These are phyloP conservation scores for Leucophenga varia DNA, from an alignment of 1,140 invertebrate species.

Conservation along the genomic window DNA sequence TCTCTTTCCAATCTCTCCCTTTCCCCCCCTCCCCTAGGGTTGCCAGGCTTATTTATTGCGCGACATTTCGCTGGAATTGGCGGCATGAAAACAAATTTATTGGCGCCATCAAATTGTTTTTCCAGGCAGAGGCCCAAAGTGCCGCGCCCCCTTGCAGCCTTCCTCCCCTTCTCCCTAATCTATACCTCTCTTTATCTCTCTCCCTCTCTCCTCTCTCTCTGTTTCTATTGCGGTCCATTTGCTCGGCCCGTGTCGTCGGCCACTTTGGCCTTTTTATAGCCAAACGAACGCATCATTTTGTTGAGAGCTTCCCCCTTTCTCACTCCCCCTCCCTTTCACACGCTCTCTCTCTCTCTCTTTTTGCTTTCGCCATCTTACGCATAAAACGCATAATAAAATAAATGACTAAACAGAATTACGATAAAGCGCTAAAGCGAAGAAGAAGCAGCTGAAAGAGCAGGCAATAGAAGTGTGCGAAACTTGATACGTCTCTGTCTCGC, in stretches of 20 bases:
- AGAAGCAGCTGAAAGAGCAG: neutral
- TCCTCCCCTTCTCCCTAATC: no score
- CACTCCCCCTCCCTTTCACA: constrained; percentile 15
- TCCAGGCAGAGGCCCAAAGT: no score
- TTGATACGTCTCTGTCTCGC: neutral
- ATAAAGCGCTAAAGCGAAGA: constrained; percentile 23
- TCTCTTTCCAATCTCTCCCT: constrained; percentile 1
- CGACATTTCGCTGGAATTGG: constrained; percentile 39
- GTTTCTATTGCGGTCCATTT: no score
- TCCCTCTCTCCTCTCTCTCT: neutral
- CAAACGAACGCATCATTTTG: constrained; percentile 47
- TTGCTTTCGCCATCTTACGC: neutral
- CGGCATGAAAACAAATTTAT: constrained; percentile 37
- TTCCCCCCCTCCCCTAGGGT: neutral
- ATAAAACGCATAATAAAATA: constrained; percentile 44
- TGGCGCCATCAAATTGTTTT: constrained; percentile 35
- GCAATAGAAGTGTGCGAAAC: neutral
- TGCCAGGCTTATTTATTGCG: constrained; percentile 38
- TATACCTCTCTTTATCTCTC: constrained; percentile 9
- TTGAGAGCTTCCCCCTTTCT: constrained; percentile 24
- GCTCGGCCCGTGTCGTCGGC: constrained; percentile 9
- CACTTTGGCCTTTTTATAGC: constrained; percentile 25
- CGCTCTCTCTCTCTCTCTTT: no score
- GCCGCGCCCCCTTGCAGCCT: no score
- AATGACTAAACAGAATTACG: constrained; percentile 51